Evolutionary conservation across 2,797 vertebrate genomes (phyloP), one percentile per base, ranked within the genome.

Genomic region (Sebastes baramenuke): DNA sequence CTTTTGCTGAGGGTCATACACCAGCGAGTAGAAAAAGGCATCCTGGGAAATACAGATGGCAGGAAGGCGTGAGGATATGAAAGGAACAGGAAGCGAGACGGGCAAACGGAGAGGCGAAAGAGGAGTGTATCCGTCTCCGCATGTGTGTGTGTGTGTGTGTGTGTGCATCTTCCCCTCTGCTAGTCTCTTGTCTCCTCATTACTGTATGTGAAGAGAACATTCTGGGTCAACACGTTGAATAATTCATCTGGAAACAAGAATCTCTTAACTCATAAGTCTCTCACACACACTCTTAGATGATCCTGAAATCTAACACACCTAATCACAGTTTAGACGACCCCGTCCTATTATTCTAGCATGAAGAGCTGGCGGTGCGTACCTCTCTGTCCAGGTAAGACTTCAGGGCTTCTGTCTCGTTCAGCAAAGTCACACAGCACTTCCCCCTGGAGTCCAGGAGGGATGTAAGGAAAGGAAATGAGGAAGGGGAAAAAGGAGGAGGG

Each of bases 1-100:
- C 94, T 99, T 99, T 91, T 99, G 98, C 88, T 99, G 98, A 77
- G 98, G 98, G 95, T 99, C 98, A 12, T 99, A 99, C 52, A 99
- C 98, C 87, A 99, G 94, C 4, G 98, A 99, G 95, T 99, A 99
- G 95, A 99, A 99, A 95, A 99, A 99, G 78, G 97, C 97, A 93
- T 99, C 98, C 98, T 99, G 93, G 88, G 80, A 77, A 89, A 91
- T 46, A 79, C 49, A 79, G 75, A 87, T 32, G 78, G 74, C 79
- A 88, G 84, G 83, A 77, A 82, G 72, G 55, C 34, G 20, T 84
- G 60, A 91, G 81, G 82, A 64, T 18, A 66, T 36, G 70, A 80
- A 72, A 87, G 73, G 36, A 87, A 82, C 54, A 52, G 86, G 81
- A 82, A 84, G 73, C 13, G 12, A 87, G 77, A 83, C 4, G 64